Conservation (phyloP, 2,113 vertebrate species). For the Saimiri boliviensis region DNA sequence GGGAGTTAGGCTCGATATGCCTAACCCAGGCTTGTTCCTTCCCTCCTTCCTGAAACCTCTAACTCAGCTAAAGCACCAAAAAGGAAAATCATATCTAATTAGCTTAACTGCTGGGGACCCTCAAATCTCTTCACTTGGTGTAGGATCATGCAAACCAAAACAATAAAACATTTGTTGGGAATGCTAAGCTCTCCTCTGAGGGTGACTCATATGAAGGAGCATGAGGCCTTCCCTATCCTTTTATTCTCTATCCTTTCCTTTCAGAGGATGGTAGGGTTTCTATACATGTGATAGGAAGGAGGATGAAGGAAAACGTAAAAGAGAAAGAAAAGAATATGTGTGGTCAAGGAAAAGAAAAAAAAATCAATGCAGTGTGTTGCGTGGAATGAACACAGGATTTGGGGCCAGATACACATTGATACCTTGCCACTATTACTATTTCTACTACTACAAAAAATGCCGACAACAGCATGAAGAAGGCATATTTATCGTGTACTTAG, state of each 20-base stretch:
- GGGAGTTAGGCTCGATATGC: not conserved
- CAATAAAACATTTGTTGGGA: not conserved
- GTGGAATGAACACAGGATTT: not conserved
- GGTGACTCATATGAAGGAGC: not conserved
- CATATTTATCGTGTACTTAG: not conserved
- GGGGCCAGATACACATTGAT: not conserved
- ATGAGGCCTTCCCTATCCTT: not conserved
- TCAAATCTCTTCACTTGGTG: not conserved
- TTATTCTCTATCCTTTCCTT: not conserved
- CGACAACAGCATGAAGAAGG: not conserved
- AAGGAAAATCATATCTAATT: slow-evolving; percentile 15
- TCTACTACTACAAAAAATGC: not conserved
- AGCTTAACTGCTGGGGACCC: not conserved
- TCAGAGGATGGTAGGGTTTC: not conserved
- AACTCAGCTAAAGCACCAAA: not conserved
- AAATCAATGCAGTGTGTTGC: not conserved
- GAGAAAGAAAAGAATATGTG: not conserved
- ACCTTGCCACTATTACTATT: not conserved
- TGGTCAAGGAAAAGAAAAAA: not conserved
- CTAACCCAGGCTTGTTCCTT: not conserved
- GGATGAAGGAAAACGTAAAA: not conserved
- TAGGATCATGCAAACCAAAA: not conserved
- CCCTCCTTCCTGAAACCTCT: slow-evolving; percentile 24
- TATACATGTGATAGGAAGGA: not conserved
- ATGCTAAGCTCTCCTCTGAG: not conserved